A percentile compares a stretch with the other conserved stretches of the same genome.
phyloP scores from a whole-genome alignment of 2,797 vertebrate species.

The Manis javanica region DNA sequence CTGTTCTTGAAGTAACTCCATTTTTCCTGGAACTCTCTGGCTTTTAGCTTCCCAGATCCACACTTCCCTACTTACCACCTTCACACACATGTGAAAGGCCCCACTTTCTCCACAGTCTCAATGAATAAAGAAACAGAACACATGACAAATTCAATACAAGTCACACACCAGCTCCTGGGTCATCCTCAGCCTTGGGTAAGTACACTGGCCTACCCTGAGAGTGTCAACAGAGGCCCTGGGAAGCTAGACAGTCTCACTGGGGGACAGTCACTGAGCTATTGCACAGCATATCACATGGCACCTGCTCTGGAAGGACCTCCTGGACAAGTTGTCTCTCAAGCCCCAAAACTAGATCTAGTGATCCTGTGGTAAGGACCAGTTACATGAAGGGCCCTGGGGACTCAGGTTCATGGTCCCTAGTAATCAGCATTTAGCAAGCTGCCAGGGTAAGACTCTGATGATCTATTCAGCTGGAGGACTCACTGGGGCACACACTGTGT shows the following conservation, averaged over 20 bases:
- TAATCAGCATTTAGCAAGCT: background rate
- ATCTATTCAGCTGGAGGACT: background rate
- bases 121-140: background rate
- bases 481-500: rapidly evolving
- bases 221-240: background rate
- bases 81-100: background rate
- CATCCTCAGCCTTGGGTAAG: rapidly evolving
- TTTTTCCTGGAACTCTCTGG: background rate
- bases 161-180: rapidly evolving
- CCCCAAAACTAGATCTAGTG: background rate
- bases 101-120: background rate
- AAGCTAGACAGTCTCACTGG: background rate
- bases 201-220: no score
- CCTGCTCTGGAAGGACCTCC: background rate
- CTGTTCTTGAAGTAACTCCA: background rate
- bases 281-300: no score
- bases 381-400: background rate
- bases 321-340: background rate
- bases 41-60: background rate
- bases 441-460: background rate
- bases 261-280: background rate
- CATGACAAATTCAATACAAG: background rate
- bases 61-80: no score
- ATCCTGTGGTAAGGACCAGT: background rate
- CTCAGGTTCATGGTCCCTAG: background rate